Percentiles rank a stretch among this genome's conserved stretches.
Evolutionary conservation across 2,797 vertebrate species (phyloP).

Genomic region (Somateria mollissima): DNA sequence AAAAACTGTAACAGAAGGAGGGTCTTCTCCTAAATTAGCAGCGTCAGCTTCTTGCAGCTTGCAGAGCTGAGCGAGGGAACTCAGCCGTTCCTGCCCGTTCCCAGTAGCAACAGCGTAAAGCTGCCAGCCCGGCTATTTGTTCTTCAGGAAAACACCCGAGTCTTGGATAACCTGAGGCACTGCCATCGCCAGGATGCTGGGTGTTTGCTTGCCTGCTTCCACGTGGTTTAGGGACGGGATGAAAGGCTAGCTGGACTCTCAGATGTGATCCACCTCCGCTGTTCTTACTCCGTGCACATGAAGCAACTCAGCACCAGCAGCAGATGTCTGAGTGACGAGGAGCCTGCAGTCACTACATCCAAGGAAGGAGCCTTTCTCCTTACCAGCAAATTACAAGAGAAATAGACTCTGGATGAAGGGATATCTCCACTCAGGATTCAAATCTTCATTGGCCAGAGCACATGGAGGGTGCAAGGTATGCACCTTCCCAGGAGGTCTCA

Average conservation of each 20-base stretch:
- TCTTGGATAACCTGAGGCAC: not conserved
- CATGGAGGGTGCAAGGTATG: too few relatives aligned
- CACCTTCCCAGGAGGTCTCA: not conserved
- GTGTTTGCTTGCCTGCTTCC: not conserved
- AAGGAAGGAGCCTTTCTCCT: not conserved
- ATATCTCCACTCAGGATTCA: not conserved
- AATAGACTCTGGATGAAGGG: not conserved
- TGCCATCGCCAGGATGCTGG: not conserved
- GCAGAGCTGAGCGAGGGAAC: not conserved
- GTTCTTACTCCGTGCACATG: not conserved
- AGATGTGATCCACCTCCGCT: not conserved
- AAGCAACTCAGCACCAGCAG: not conserved
- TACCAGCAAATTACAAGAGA: not conserved
- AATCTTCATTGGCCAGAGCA: not conserved
- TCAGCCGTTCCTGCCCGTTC: not conserved
- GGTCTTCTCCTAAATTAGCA: not conserved
- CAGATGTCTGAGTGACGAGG: fast-evolving
- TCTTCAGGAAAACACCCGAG: not conserved
- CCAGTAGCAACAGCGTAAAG: not conserved
- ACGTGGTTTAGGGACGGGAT: not conserved
- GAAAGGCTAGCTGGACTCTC: not conserved
- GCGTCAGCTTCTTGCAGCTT: not conserved
- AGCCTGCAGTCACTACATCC: not conserved
- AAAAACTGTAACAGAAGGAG: not conserved
- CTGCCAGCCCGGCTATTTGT: not conserved